Base-by-base conservation (phyloP, 2,113 vertebrate species). In the Phrynosoma platyrhinos region DNA sequence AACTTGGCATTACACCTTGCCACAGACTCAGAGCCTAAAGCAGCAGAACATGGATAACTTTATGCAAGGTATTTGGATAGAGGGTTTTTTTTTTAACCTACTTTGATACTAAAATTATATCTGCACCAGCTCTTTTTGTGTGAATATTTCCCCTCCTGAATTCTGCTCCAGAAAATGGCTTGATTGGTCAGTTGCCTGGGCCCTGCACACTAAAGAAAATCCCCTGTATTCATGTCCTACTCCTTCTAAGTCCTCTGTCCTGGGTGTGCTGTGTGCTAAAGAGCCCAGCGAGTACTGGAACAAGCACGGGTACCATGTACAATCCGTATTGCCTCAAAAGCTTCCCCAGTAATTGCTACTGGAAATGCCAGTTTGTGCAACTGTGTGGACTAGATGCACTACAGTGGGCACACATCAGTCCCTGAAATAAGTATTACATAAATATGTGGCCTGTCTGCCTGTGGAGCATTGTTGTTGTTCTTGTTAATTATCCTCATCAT, bases 1-100 rank as follows among this genome's bases (percentile, higher is more conserved):
- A 79, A 87, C 89, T 2, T 14, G 0, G 0, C 71, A 81, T 20
- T 90, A 91, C 55, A 66, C 40, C 81, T 91, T 92, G 87, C 82
- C 89, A 80, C 2, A 10, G 80, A 92, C 89, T 88, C 20, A 78
- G 85, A 88, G 88, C 81, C 55, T 40, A 91, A 81, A 92, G 83
- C 53, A 89, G 74, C 55, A 77, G 91, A 76, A 87, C 74, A 75
- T 82, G 62, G 47, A 42, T 42, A 72, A n/a, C 79, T 89, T 81
- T 69, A 12, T 87, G 81, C 83, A 87, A 93, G 42, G 27, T 88
- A 13, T 66, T 68, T 27, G 4, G 42, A 20, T 52, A 47, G 30
- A 55, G 8, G 18, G 23, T 81, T 21, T 64, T 81, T 21, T 64
- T 62, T 66, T 9, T n/a, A 52, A 55, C 16, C 20, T 5, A 58